A percentile compares a stretch with the other conserved stretches of the same genome.
phyloP scores from a whole-genome alignment of 1,140 invertebrate genomes.

The Batillaria attramentaria region DNA sequence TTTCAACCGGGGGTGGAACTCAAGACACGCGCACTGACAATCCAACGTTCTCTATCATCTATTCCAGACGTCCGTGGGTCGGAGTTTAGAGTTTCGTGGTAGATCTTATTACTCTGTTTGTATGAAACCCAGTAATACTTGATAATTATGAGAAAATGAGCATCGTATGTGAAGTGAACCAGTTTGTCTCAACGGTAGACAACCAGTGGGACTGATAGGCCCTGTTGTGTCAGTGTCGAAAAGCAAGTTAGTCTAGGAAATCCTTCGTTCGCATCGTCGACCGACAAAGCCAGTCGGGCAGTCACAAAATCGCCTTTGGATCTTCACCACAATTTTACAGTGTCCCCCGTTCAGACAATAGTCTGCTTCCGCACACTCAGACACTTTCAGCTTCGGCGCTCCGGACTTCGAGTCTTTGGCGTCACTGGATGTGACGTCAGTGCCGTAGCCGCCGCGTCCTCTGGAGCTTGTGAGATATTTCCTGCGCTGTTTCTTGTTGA shows the following conservation, averaged over 20 bases:
- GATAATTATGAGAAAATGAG: too few species aligned
- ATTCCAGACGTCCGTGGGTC: too few species aligned
- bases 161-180: background rate
- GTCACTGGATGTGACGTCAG: background rate
- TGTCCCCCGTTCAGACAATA: conserved; percentile 18
- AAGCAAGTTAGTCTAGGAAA: background rate
- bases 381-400: conserved; percentile 19
- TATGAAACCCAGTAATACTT: too few species aligned
- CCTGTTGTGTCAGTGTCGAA: too few species aligned
- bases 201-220: too few species aligned
- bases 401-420: background rate
- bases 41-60: too few species aligned
- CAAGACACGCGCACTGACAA: too few species aligned
- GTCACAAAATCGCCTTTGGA: conserved; percentile 21
- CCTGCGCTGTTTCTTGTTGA: conserved; percentile 6
- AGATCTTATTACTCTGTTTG: too few species aligned
- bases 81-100: background rate
- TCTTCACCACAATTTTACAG: conserved; percentile 26
- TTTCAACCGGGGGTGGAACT: too few species aligned
- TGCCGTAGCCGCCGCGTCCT: background rate
- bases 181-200: background rate
- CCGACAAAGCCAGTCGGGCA: conserved; percentile 13
- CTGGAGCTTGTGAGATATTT: background rate
- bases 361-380: background rate
- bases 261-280: conserved; percentile 7